phyloP scores from a whole-genome alignment of 1,140 invertebrate species.

The Drosophila busckii region DNA sequence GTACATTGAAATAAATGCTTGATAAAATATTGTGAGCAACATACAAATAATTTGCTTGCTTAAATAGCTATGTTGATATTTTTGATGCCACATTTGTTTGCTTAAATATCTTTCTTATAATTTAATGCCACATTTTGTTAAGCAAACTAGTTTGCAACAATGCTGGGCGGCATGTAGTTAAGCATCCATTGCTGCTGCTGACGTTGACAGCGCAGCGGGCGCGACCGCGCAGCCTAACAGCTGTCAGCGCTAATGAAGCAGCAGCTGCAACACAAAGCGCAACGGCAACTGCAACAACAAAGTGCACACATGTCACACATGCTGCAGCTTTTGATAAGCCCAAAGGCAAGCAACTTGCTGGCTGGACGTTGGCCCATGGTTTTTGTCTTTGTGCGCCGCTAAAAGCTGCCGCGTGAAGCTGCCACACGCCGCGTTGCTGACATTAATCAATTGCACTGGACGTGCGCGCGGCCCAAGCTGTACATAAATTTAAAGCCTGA shows the following conservation, averaged over 20 bases:
- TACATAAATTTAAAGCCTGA: conserved; percentile 50
- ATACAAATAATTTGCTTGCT: too few species aligned
- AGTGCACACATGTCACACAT: conserved; percentile 31
- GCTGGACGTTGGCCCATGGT: not conserved
- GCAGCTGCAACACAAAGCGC: conserved; percentile 7
- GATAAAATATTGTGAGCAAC: too few species aligned
- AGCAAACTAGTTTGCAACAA: too few species aligned
- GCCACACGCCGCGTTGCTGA: conserved; percentile 26
- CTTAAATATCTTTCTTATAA: too few species aligned
- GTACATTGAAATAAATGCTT: too few species aligned
- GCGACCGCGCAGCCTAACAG: conserved; percentile 37
- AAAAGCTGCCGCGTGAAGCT: not conserved
- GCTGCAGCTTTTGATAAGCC: conserved; percentile 33
- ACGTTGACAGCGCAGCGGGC: conserved; percentile 33
- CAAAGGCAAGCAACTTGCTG: conserved; percentile 5
- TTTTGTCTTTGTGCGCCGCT: not conserved
- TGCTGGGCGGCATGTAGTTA: too few species aligned
- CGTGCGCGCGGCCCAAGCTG: conserved; percentile 12
- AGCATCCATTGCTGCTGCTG: conserved; percentile 3
- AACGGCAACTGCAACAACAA: conserved; percentile 4
- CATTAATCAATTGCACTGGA: conserved; percentile 68
- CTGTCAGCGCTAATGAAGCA: conserved; percentile 67
- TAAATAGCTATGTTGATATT: too few species aligned
- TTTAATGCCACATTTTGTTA: too few species aligned
- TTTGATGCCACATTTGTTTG: too few species aligned